Evolutionary conservation across 2,113 vertebrate species (phyloP).

Genomic region (Plotosus lineatus): DNA sequence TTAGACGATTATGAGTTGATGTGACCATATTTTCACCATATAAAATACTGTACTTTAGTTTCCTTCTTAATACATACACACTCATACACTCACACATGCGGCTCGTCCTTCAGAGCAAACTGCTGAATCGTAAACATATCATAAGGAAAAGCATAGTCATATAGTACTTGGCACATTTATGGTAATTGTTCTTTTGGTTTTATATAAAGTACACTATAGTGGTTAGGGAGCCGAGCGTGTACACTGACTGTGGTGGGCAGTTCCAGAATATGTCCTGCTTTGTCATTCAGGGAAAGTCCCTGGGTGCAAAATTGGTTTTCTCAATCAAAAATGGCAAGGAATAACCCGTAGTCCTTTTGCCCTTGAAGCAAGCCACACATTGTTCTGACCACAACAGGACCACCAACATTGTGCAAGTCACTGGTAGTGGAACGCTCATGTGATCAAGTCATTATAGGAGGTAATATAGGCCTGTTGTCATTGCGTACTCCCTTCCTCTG

Average conservation of each 20-base stretch:
- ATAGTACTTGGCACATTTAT: slow-evolving; percentile 23
- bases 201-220: slow-evolving; percentile 32
- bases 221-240: slow-evolving; percentile 7
- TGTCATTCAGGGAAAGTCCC: slow-evolving; percentile 51
- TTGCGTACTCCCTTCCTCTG: slow-evolving; percentile 20
- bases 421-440: slow-evolving; percentile 38
- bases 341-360: slow-evolving; percentile 36
- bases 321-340: slow-evolving; percentile 42
- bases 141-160: slow-evolving; percentile 17
- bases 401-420: slow-evolving; percentile 47
- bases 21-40: background rate
- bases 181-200: slow-evolving; percentile 39
- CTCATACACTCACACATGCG: background rate
- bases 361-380: slow-evolving; percentile 41
- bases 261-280: slow-evolving; percentile 42
- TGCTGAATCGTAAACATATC: slow-evolving; percentile 30
- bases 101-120: slow-evolving; percentile 1
- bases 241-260: slow-evolving; percentile 34
- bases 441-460: slow-evolving; percentile 39
- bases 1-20: background rate
- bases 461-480: slow-evolving; percentile 33
- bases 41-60: background rate
- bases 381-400: slow-evolving; percentile 47
- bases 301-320: slow-evolving; percentile 43
- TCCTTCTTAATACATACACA: background rate